Base-by-base conservation (phyloP, 2,113 vertebrate species). In the Psilopogon haemacephalus region DNA sequence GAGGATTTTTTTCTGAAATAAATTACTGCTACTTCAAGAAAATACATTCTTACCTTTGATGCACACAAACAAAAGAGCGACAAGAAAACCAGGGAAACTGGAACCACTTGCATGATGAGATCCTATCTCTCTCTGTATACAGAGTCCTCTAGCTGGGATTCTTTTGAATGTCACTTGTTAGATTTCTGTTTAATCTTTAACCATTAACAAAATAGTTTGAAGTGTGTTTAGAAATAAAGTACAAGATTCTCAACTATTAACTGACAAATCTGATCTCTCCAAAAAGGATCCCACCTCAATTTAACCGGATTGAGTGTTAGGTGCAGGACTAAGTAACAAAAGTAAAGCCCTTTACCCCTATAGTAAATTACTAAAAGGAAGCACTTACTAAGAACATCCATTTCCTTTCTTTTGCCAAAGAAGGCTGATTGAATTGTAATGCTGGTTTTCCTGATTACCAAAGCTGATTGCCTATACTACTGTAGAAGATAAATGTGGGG, bases 171-270 rank as follows among this genome's bases (percentile, higher is more conserved):
- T 30, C 55, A 70, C 54, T 38, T 84, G 75, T 67, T 92, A 73
- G 92, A 60, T 60, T 24, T 73, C 60, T 62, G 96, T 92, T 98
- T 98, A 98, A 98, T 97, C 89, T 97, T 98, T 98, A 98, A 98
- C 98, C 91, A 68, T 69, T 97, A 91, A 88, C 40, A 97, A 96
- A 97, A 96, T 95, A 97, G 84, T 97, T 95, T 80, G 17, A 96
- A 93, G 69, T 19, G 21, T 42, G 54, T 92, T 95, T 89, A 91
- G 70, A 95, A 92, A 93, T 78, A 42, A 78, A 89, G 71, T 59
- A 65, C 63, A 63, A 42, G 60, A 91, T 1, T 30, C 54, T 86
- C 54, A 80, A 26, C 64, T 76, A 80, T 81, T 62, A 73, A 84
- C 76, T 54, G 94, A 94, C 84, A 86, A 79, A 89, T 95, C 84